Percentiles rank a stretch among this genome's conserved stretches.
Conservation (phyloP, 2,113 vertebrate genomes). For the Rhinolophus sinicus region DNA sequence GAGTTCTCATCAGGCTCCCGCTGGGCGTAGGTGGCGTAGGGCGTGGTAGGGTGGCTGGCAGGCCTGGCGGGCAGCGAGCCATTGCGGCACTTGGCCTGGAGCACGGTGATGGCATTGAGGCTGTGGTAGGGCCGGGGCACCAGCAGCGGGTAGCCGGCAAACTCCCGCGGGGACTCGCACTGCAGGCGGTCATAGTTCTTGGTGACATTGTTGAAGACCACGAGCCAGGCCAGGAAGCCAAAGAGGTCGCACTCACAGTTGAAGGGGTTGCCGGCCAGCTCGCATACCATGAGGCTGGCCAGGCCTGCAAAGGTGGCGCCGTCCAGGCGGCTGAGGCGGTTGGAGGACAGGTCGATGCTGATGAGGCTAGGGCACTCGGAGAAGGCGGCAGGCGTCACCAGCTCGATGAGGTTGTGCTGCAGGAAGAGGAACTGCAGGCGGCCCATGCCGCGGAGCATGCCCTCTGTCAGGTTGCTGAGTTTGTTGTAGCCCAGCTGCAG, state of each 20-base stretch:
- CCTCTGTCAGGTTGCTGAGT: constrained; percentile 96
- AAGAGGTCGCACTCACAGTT: constrained; percentile 97
- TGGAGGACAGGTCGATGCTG: constrained; percentile 97
- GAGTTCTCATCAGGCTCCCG: constrained; percentile 91
- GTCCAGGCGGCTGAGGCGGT: constrained; percentile 94
- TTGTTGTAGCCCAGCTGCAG: constrained; percentile 98
- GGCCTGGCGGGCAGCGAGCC: constrained; percentile 89
- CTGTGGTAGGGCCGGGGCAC: constrained; percentile 93
- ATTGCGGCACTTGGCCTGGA: constrained; percentile 93
- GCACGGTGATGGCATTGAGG: constrained; percentile 93
- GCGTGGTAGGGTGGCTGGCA: constrained; percentile 91
- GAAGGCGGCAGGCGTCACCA: constrained; percentile 95
- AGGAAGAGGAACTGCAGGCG: constrained; percentile 97
- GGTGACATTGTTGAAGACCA: constrained; percentile 96
- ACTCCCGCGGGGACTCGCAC: constrained; percentile 94
- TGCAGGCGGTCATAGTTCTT: constrained; percentile 97
- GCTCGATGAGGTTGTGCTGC: constrained; percentile 98
- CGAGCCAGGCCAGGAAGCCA: constrained; percentile 96
- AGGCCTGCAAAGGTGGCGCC: constrained; percentile 93
- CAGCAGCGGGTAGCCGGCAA: constrained; percentile 93
- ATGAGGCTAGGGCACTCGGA: constrained; percentile 96
- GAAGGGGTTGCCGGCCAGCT: constrained; percentile 97
- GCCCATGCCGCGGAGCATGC: constrained; percentile 95
- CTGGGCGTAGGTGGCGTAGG: constrained; percentile 88
- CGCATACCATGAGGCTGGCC: constrained; percentile 94